Percentiles rank a stretch among this genome's conserved stretches.
phyloP scores from a whole-genome alignment of 1,140 invertebrate species.

The Planococcus citri region DNA sequence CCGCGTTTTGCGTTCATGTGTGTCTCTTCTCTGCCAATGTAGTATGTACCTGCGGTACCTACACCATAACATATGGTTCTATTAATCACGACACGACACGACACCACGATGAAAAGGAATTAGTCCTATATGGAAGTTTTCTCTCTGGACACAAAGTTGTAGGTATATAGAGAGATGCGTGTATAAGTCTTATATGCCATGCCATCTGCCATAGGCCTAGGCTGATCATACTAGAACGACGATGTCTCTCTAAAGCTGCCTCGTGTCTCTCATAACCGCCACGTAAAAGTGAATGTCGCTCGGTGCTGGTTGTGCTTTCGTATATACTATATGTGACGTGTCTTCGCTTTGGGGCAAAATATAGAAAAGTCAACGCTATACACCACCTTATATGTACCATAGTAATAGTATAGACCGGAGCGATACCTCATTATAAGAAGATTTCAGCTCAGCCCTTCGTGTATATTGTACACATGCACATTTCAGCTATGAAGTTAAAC shows the following conservation, averaged over 20 bases:
- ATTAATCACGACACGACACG: not conserved
- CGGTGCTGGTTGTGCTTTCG: no score
- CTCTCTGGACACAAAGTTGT: no score
- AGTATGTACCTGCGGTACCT: no score
- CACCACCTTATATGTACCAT: not conserved
- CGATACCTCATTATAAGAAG: slow-evolving; percentile 6
- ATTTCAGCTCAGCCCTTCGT: not conserved
- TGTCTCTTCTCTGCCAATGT: no score
- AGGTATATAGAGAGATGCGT: no score
- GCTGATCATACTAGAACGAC: no score
- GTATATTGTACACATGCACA: not conserved
- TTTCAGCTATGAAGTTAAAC: not conserved
- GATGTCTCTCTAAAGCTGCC: not conserved
- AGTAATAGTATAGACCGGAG: not conserved
- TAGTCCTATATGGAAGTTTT: not conserved
- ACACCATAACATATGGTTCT: no score
- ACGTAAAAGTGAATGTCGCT: not conserved
- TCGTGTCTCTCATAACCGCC: not conserved
- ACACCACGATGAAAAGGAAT: not conserved
- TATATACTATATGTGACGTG: no score
- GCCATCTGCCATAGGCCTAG: no score
- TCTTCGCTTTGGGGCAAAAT: not conserved
- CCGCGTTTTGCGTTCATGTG: no score
- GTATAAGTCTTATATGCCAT: no score
- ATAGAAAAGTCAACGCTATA: not conserved